Evolutionary conservation across 2,113 vertebrate genomes (phyloP), one percentile per base, ranked within the genome.

Genomic region (Coturnix japonica): DNA sequence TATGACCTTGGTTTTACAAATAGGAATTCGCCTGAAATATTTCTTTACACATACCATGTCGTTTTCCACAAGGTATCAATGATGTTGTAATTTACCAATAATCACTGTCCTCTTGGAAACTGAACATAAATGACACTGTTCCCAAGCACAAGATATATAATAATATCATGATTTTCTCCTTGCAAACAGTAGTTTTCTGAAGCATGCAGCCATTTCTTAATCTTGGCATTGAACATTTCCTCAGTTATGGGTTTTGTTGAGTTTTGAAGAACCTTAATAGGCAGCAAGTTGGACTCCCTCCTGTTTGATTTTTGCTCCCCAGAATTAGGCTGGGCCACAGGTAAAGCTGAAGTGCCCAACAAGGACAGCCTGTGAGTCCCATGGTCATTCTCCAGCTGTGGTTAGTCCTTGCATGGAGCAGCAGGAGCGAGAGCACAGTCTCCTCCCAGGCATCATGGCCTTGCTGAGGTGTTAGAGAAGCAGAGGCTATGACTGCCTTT

Each of bases 301-400:
- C 41, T 85, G 7, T 26, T 54, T 1, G 0, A 5, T 56, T 69
- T 26, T 60, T 10, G 2, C 26, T 85, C 4, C 7, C 25, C 72
- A 57, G 23, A 54, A 26, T 33, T 18, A 75, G 78, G 33, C 22
- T 7, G 46, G 43, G 23, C n/a, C 39, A 53, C 2, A 3, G 11
- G 3, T 23, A 67, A 64, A 93, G 14, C 12, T 9, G 23, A 82
- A 70, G 44, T 37, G 21, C 12, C 37, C 1, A 0, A 20, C 12
- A 72, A 25, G 13, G 35, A 76, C 66, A 22, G 12, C 9, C 65
- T 1, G 0, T 0, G 0, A 64, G 33, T 69, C 49, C 21, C 57
- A 37, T 0, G 0, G 0, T 73, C 18, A 6, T 35, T 78, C 11
- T 35, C 18, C 1, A 2, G 6, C 4, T n/a, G 26, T 23, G 21